These are phyloP conservation scores for Psilopsiagon aurifrons DNA, from an alignment of 2,113 vertebrate species.

Conservation along the genomic window DNA sequence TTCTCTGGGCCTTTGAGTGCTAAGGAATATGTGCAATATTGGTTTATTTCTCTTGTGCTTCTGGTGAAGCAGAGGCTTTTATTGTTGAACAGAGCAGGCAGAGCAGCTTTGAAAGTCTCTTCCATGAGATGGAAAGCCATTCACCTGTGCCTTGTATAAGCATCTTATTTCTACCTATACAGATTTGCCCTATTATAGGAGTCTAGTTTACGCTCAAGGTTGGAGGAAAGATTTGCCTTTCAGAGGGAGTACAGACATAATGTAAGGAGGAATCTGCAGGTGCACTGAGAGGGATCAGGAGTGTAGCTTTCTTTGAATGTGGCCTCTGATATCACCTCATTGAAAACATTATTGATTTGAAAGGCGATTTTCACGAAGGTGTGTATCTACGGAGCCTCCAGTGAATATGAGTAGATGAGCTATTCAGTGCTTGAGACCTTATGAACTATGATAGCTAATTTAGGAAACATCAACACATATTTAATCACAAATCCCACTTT, in stretches of 20 bases:
- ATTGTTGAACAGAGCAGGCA: background rate
- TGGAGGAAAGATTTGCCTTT: background rate
- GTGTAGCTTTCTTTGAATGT: background rate
- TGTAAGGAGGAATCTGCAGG: background rate
- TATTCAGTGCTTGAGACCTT: background rate
- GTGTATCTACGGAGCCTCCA: background rate
- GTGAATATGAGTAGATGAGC: background rate
- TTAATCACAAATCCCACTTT: background rate
- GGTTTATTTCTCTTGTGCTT: background rate
- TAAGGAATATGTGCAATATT: background rate
- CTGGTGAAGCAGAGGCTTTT: background rate
- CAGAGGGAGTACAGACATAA: background rate
- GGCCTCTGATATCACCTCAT: background rate
- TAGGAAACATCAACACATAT: background rate
- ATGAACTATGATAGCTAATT: background rate
- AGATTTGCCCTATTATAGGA: background rate
- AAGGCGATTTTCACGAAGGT: background rate
- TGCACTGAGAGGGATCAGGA: background rate
- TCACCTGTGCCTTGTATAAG: background rate
- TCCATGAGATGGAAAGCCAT: background rate
- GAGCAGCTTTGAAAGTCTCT: background rate
- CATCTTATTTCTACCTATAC: background rate
- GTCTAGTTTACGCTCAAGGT: fast-evolving
- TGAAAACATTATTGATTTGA: background rate
- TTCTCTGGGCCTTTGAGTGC: background rate